These are phyloP conservation scores for Hyaena hyaena DNA, from an alignment of 2,113 vertebrate species.

Conservation along the genomic window DNA sequence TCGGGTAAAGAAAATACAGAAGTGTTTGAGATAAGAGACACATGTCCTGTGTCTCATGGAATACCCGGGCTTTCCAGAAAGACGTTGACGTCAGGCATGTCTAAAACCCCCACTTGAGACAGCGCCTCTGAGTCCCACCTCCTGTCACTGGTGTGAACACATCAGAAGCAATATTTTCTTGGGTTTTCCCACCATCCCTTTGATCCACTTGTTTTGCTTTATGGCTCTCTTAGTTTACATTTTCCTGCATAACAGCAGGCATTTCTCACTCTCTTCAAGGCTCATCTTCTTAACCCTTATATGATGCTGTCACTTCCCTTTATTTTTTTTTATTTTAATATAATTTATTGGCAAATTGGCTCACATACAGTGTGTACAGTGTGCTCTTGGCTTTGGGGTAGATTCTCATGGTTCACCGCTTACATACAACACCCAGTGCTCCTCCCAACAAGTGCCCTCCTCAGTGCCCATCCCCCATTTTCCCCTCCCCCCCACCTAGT, in stretches of 20 bases:
- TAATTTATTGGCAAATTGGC: too few species aligned
- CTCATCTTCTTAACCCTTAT: background rate
- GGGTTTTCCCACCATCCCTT: fast-evolving
- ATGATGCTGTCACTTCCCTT: background rate
- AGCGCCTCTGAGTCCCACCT: fast-evolving
- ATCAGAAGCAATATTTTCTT: background rate
- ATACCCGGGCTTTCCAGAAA: background rate
- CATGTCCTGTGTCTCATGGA: background rate
- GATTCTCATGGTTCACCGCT: too few species aligned
- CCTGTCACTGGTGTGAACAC: fast-evolving
- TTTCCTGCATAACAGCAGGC: background rate
- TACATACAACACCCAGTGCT: too few species aligned
- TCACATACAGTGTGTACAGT: too few species aligned
- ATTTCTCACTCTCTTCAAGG: background rate
- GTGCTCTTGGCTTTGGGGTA: too few species aligned
- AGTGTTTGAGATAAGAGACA: background rate
- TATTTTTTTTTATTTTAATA: background rate
- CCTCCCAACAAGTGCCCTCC: too few species aligned
- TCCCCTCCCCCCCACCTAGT: too few species aligned
- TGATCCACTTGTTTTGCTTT: background rate
- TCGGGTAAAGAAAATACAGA: background rate
- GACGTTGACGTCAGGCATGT: background rate
- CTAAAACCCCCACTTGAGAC: background rate
- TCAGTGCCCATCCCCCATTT: too few species aligned
- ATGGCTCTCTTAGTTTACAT: background rate